A percentile compares a stretch with the other conserved stretches of the same genome.
Evolutionary conservation across 2,113 vertebrate species (phyloP).

Genomic region (Eurypyga helias): DNA sequence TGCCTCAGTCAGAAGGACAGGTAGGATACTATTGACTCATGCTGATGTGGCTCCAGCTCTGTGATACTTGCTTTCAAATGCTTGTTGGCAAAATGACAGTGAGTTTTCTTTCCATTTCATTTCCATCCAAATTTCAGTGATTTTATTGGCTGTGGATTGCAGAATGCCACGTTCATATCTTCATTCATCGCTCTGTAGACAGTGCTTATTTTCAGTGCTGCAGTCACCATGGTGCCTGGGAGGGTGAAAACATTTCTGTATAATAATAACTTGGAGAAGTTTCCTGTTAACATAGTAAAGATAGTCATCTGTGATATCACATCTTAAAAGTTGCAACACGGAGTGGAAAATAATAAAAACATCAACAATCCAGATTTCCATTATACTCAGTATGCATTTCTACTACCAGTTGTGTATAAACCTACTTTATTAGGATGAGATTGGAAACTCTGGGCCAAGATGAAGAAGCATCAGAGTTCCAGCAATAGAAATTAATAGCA

Average conservation of each 20-base stretch:
- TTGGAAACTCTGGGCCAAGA: neutral
- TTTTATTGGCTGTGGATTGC: neutral
- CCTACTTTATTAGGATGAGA: neutral
- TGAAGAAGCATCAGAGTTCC: neutral
- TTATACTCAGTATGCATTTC: neutral
- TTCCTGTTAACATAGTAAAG: neutral
- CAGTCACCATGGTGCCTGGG: neutral
- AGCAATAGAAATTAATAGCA: neutral
- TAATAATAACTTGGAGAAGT: neutral
- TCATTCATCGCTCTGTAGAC: slow-evolving; percentile 22
- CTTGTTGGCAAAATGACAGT: neutral
- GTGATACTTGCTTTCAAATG: neutral
- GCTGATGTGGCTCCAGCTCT: neutral
- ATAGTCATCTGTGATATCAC: neutral
- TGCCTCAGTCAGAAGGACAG: neutral
- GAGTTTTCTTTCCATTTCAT: neutral
- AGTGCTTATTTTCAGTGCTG: slow-evolving; percentile 41
- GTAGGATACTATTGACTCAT: neutral
- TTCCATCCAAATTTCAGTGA: neutral
- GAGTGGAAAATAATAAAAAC: neutral
- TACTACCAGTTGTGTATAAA: neutral
- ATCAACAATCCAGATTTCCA: neutral
- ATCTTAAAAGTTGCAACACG: neutral
- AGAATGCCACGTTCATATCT: neutral
- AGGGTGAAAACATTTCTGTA: neutral